Conservation (phyloP, 2,888 invertebrate species). For the Ormyrus labotus region DNA sequence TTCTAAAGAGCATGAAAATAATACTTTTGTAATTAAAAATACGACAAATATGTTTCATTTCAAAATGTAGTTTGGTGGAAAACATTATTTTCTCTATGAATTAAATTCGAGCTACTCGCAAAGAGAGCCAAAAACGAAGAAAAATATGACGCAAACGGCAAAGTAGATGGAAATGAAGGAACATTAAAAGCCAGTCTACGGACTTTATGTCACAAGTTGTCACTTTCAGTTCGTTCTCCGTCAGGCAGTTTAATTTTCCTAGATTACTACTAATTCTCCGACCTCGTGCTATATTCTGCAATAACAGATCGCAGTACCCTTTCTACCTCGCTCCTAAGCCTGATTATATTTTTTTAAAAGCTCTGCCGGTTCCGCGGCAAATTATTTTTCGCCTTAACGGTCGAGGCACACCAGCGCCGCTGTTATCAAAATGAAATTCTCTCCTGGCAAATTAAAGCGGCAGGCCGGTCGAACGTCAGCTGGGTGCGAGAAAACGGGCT, state of each 20-base stretch:
- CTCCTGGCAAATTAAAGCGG: not conserved
- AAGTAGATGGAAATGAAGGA: not conserved
- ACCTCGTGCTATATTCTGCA: not conserved
- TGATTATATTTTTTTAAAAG: constrained; percentile 18
- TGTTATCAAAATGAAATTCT: constrained; percentile 19
- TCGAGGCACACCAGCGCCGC: not conserved
- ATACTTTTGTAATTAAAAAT: too few species aligned
- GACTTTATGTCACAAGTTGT: constrained; percentile 50
- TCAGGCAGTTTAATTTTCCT: constrained; percentile 39
- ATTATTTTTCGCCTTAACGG: not conserved
- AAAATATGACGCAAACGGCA: not conserved
- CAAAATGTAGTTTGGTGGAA: too few species aligned
- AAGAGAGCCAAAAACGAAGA: too few species aligned
- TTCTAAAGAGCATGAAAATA: too few species aligned
- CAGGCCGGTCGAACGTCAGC: constrained; percentile 10
- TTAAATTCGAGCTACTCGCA: too few species aligned
- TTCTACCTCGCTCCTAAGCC: not conserved
- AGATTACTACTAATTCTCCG: not conserved
- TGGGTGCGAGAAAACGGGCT: constrained; percentile 3
- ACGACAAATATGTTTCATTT: too few species aligned
- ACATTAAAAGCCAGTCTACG: constrained; percentile 41
- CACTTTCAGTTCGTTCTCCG: constrained; percentile 48
- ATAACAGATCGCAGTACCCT: constrained; percentile 13
- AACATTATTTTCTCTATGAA: too few species aligned
- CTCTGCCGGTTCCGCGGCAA: not conserved